Conservation (phyloP, 2,113 vertebrate species). For the Pachycephala philippinensis region DNA sequence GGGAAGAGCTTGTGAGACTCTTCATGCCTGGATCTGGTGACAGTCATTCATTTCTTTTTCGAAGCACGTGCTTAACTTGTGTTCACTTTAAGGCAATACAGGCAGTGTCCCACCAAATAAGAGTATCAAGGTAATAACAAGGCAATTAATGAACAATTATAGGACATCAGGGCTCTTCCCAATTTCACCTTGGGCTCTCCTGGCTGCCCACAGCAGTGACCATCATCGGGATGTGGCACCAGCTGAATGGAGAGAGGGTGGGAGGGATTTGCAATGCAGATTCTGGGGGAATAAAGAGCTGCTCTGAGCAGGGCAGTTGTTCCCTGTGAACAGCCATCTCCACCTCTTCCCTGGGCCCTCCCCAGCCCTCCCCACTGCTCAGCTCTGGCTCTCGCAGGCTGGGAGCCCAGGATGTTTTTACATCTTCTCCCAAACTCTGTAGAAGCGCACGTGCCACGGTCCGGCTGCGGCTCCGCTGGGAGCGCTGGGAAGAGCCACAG, state of each 20-base stretch:
- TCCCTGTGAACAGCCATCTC: not conserved
- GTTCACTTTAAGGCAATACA: not conserved
- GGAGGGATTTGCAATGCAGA: not conserved
- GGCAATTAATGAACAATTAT: not conserved
- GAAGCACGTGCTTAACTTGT: not conserved
- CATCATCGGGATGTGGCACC: fast-evolving
- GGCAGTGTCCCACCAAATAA: not conserved
- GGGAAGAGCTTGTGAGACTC: not conserved
- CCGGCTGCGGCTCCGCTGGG: not conserved
- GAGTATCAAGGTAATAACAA: not conserved
- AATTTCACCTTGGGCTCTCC: not conserved
- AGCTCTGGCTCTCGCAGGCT: not conserved
- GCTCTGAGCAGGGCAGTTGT: not conserved
- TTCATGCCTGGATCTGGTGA: not conserved
- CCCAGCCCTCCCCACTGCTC: not conserved
- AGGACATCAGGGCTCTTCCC: not conserved
- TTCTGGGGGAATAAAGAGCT: not conserved
- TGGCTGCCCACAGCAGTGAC: not conserved
- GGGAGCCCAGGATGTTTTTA: fast-evolving
- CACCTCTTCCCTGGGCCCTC: not conserved
- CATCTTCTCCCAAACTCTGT: not conserved
- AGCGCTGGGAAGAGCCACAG: fast-evolving
- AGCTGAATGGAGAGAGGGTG: fast-evolving
- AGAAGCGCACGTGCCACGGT: not conserved
- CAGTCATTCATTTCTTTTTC: not conserved